phyloP scores from a whole-genome alignment of 1,140 invertebrate species.

The Bombus pyrosoma region DNA sequence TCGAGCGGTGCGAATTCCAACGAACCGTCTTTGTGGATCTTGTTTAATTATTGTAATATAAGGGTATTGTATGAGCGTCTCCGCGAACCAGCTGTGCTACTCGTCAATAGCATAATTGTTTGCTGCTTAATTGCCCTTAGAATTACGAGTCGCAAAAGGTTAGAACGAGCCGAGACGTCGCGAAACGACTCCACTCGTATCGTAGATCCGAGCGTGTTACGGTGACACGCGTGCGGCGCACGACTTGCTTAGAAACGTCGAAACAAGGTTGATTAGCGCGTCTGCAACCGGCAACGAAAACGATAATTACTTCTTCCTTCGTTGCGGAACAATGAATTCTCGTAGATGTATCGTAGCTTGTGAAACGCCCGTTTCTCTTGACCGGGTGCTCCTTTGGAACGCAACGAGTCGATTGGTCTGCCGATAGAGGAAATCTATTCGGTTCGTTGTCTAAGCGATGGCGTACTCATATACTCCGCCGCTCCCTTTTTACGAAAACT shows the following conservation, averaged over 20 bases:
- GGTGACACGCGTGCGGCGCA: neutral
- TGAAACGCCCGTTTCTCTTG: neutral
- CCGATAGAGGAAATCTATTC: neutral
- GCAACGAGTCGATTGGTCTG: neutral
- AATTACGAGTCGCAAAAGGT: constrained; percentile 31
- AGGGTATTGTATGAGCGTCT: neutral
- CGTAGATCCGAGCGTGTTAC: neutral
- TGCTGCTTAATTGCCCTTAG: constrained; percentile 23
- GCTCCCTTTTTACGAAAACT: too few relatives aligned
- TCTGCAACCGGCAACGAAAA: neutral
- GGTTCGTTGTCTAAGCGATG: neutral
- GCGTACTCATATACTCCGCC: neutral
- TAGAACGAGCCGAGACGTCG: neutral
- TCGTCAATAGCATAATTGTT: constrained; percentile 45
- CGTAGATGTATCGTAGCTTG: neutral
- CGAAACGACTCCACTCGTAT: neutral
- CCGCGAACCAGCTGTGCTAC: neutral
- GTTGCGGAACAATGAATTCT: constrained; percentile 20
- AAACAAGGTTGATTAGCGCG: neutral
- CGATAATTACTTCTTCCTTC: constrained; percentile 35
- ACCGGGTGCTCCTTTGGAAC: neutral
- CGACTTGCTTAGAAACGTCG: neutral
- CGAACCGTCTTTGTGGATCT: neutral
- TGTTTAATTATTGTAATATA: neutral
- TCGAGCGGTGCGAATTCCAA: neutral